These are phyloP conservation scores for Trichonephila clavipes DNA, from an alignment of 1,140 invertebrate species.

Conservation along the genomic window DNA sequence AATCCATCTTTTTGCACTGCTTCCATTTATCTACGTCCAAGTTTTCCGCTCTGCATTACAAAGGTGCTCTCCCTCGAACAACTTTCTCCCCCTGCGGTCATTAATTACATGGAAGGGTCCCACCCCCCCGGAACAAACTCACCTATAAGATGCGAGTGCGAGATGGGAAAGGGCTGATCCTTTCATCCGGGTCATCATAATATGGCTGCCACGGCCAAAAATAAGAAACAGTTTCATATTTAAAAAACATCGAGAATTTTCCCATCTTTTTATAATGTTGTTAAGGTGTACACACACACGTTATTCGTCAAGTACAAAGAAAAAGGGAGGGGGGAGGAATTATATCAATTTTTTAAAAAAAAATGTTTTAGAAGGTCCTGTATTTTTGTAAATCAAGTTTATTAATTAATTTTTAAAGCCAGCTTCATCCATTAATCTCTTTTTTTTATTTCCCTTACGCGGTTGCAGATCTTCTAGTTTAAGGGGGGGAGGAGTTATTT, in stretches of 20 bases:
- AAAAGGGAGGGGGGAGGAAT: neutral
- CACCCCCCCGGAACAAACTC: conserved; percentile 38
- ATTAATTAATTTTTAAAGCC: neutral
- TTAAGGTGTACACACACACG: neutral
- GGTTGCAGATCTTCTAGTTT: too few species aligned
- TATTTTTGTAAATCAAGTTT: neutral
- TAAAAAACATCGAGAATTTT: neutral
- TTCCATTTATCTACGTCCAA: conserved; percentile 69
- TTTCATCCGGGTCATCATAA: conserved; percentile 66
- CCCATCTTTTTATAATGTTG: conserved; percentile 21
- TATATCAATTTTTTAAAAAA: neutral
- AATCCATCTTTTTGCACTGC: conserved; percentile 70
- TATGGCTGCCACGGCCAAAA: conserved; percentile 29
- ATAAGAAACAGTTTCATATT: conserved; percentile 17
- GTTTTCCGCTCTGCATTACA: conserved; percentile 35
- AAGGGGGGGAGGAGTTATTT: too few species aligned
- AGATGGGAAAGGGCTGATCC: conserved; percentile 65
- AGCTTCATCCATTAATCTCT: too few species aligned
- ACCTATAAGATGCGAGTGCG: conserved; percentile 63
- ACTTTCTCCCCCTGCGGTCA: conserved; percentile 40
- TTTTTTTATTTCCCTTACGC: too few species aligned
- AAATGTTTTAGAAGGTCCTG: neutral
- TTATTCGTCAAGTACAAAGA: neutral
- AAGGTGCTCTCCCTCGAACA: conserved; percentile 39
- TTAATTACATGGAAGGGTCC: conserved; percentile 66